phyloP scores from a whole-genome alignment of 2,888 invertebrate species.

The Mythimna albipuncta region DNA sequence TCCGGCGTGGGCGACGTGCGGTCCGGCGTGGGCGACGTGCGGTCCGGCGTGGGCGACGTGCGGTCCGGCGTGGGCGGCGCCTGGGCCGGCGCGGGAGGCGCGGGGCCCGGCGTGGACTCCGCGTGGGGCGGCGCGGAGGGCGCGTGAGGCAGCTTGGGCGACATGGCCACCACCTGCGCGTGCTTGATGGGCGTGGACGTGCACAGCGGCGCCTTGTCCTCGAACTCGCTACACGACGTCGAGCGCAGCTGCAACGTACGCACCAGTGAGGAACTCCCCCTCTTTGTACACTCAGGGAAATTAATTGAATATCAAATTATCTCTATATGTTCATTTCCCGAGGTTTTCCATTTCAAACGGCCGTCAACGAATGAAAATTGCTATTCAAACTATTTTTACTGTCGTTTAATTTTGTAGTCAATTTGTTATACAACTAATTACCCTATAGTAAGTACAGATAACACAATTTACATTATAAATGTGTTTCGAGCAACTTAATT shows the following conservation, averaged over 20 bases:
- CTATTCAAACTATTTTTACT: neutral
- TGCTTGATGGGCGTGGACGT: constrained; percentile 85
- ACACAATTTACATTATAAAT: neutral
- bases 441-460: neutral
- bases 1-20: too few species aligned
- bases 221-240: constrained; percentile 69
- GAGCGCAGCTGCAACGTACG: constrained; percentile 67
- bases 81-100: constrained; percentile 75
- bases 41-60: neutral
- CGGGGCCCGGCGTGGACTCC: constrained; percentile 1
- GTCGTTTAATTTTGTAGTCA: neutral
- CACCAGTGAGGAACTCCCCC: neutral
- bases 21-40: neutral
- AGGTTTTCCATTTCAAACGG: too few species aligned
- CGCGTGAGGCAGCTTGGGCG: constrained; percentile 74
- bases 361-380: neutral
- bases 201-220: constrained; percentile 75
- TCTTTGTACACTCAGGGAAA: too few species aligned
- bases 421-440: neutral
- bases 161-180: constrained; percentile 84
- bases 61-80: constrained; percentile 61
- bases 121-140: neutral
- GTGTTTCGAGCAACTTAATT: neutral
- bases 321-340: neutral
- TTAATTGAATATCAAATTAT: neutral